Base-by-base conservation (phyloP, 2,888 invertebrate genomes). In the Drosophila falleni region DNA sequence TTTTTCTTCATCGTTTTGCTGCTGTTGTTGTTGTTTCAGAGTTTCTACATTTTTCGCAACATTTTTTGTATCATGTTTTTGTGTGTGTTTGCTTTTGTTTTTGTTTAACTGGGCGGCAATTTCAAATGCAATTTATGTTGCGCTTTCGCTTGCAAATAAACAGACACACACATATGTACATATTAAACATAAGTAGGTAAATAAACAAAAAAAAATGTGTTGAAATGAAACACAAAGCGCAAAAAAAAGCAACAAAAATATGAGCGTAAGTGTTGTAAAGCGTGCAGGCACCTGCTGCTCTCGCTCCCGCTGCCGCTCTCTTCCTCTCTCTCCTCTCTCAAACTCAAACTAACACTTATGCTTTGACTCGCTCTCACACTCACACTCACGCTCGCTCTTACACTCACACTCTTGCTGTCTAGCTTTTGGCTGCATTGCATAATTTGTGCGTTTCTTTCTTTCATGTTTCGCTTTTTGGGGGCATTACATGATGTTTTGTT, bases 121-220 rank as follows among this genome's bases (percentile, higher is more conserved):
- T 72, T 64, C 68, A 72, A 74, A 71, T 87, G 87, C 80, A 80
- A 77, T 73, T 86, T 70, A 68, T 71, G 74, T 67, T 69, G 70
- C 74, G 81, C 84, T 84, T 84, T 84, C 87, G 47, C 55, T 49
- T n/a, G 41, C 51, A 67, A 23, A 55, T 39, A 61, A 1, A 53
- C 47, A 42, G 31, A 31, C 1, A 39, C 44, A 44, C 11, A 55
- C n/a, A 23, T 10, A 58, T 13, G 15, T 29, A 15, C 9, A 49
- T 6, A 41, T n/a, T 35, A 33, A 35, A 29, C 37, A 42, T 66
- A 69, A 70, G 60, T 59, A 54, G 54, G 26, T 49, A 66, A 63
- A 67, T 64, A 44, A 58, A 62, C 47, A 56, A 31, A 9, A 31
- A n/a, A 37, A 37, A 31, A 31, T 3, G 9, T 31, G 46, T 66